Conservation (phyloP, 1,140 invertebrate genomes). For the Mya arenaria region DNA sequence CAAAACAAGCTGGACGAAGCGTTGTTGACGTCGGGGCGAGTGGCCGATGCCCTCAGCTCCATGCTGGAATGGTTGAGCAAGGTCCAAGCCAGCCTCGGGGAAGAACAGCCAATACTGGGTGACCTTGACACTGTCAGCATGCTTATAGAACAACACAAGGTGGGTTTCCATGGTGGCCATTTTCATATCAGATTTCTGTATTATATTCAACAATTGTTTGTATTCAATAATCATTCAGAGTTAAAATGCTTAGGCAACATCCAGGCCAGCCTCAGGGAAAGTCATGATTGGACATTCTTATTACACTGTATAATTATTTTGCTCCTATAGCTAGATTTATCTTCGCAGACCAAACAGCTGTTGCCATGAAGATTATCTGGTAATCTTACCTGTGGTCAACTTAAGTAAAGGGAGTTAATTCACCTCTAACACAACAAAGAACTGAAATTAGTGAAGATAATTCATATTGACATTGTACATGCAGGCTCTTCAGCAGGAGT, state of each 20-base stretch:
- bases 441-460: conserved; percentile 94
- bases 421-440: too few species aligned
- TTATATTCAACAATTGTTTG: too few species aligned
- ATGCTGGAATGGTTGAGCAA: conserved; percentile 96
- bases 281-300: too few species aligned
- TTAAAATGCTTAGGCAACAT: conserved; percentile 96
- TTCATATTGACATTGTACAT: conserved; percentile 97
- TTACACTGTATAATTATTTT: too few species aligned
- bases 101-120: conserved; percentile 93
- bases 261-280: conserved; percentile 86
- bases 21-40: conserved; percentile 95
- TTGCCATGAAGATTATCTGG: too few species aligned
- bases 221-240: too few species aligned
- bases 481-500: conserved; percentile 92
- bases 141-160: conserved; percentile 95
- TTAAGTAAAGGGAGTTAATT: too few species aligned
- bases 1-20: conserved; percentile 97
- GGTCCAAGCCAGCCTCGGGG: conserved; percentile 87
- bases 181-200: too few species aligned
- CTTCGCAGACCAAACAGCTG: too few species aligned
- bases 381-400: too few species aligned
- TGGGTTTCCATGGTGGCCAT: too few species aligned
- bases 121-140: conserved; percentile 97
- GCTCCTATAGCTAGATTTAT: too few species aligned
- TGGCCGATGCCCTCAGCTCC: conserved; percentile 97